A percentile compares a stretch with the other conserved stretches of the same genome.
These are phyloP conservation scores for Oligia fasciuncula DNA, from an alignment of 2,888 invertebrate genomes.

Conservation along the genomic window DNA sequence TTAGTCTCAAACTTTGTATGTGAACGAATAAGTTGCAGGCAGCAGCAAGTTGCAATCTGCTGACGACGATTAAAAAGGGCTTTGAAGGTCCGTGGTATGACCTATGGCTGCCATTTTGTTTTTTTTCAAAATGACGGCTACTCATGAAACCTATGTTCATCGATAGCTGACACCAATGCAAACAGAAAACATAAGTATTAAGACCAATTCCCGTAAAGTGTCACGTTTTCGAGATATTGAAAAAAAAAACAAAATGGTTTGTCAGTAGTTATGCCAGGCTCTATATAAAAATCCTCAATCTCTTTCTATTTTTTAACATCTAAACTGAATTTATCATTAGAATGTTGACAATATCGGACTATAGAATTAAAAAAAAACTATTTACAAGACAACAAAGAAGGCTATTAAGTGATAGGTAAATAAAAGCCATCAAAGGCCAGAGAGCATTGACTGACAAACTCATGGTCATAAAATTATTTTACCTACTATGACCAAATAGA, in stretches of 20 bases:
- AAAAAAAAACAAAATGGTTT: too few relatives aligned
- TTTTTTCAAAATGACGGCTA: too few relatives aligned
- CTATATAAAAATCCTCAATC: too few relatives aligned
- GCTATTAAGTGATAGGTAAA: slow-evolving; percentile 13
- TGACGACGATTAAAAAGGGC: background rate
- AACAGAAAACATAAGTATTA: too few relatives aligned
- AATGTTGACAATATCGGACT: too few relatives aligned
- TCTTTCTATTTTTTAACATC: background rate
- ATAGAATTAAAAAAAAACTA: background rate
- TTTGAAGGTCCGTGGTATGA: too few relatives aligned
- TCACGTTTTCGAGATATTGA: too few relatives aligned
- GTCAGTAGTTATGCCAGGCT: too few relatives aligned
- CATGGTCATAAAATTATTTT: slow-evolving; percentile 30
- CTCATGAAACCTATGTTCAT: too few relatives aligned
- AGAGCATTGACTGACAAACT: slow-evolving; percentile 22
- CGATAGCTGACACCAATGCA: too few relatives aligned
- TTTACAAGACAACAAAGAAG: slow-evolving; percentile 3
- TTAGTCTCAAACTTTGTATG: background rate
- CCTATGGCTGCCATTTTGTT: too few relatives aligned
- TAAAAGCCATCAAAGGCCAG: slow-evolving; percentile 23
- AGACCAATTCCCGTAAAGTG: too few relatives aligned
- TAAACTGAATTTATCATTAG: background rate
- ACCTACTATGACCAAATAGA: slow-evolving; percentile 33
- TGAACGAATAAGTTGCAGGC: background rate
- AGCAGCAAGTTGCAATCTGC: background rate